Evolutionary conservation across 2,113 vertebrate genomes (phyloP).

Genomic region (Trichomycterus rosablanca): DNA sequence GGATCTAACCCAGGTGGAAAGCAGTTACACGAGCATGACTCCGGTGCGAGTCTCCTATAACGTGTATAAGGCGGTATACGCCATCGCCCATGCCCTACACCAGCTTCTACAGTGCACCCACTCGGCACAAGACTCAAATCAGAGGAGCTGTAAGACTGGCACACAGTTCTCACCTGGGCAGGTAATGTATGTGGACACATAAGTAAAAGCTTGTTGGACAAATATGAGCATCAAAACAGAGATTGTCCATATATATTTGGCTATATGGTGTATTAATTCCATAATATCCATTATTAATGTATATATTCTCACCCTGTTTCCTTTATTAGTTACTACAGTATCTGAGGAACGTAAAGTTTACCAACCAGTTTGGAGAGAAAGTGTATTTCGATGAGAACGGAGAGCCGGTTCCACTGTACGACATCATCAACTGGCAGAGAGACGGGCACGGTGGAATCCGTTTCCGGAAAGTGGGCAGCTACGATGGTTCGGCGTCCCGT

Average conservation of each 20-base stretch:
- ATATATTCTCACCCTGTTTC: slow-evolving; percentile 9
- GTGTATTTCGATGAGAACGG: slow-evolving; percentile 68
- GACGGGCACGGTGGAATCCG: slow-evolving; percentile 49
- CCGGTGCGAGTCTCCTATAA: slow-evolving; percentile 66
- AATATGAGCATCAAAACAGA: too few species aligned
- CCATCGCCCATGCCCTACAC: slow-evolving; percentile 61
- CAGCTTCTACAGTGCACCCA: slow-evolving; percentile 53
- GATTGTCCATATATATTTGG: too few species aligned
- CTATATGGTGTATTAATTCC: too few species aligned
- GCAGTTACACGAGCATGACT: slow-evolving; percentile 60
- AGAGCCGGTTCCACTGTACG: slow-evolving; percentile 69
- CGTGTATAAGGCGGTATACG: slow-evolving; percentile 68
- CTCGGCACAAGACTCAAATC: slow-evolving; percentile 11
- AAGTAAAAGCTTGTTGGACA: not conserved
- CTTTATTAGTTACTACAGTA: slow-evolving; percentile 59
- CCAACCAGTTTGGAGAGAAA: slow-evolving; percentile 62
- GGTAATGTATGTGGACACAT: slow-evolving; percentile 34
- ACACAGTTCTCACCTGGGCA: slow-evolving; percentile 53
- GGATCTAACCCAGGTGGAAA: slow-evolving; percentile 50
- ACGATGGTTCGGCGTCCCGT: slow-evolving; percentile 61
- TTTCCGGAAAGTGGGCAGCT: slow-evolving; percentile 65
- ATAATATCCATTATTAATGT: too few species aligned
- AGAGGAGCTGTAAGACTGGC: slow-evolving; percentile 38
- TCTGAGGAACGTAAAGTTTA: slow-evolving; percentile 65
- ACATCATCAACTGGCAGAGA: slow-evolving; percentile 73